Percentiles rank a stretch among this genome's conserved stretches.
Conservation (phyloP, 2,113 vertebrate species). For the Romanogobio albipinnatus region DNA sequence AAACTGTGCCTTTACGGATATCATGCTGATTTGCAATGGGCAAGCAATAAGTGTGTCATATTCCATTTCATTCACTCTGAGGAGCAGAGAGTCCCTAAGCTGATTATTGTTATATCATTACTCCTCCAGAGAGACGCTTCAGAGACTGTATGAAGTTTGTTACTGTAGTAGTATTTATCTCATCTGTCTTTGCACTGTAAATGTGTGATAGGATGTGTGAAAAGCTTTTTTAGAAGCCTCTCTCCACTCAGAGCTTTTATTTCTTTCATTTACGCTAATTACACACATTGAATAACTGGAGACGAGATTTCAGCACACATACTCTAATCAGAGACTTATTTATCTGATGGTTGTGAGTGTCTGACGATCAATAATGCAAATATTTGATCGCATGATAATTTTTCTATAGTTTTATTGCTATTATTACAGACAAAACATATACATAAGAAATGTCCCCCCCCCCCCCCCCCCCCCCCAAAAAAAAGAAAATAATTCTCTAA, state of each 20-base stretch:
- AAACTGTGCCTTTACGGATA: not conserved
- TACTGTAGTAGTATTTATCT: constrained; percentile 15
- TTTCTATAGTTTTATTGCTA: too few relatives aligned
- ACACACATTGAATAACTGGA: not conserved
- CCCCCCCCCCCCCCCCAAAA: too few relatives aligned
- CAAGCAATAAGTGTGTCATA: constrained; percentile 39
- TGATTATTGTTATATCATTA: constrained; percentile 38
- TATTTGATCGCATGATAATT: not conserved
- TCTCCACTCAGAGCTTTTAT: not conserved
- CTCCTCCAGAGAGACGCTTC: constrained; percentile 16
- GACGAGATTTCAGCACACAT: not conserved
- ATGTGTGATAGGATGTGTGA: not conserved
- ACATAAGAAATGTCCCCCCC: not conserved
- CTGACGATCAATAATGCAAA: not conserved
- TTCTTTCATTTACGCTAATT: constrained; percentile 7
- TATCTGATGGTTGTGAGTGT: not conserved
- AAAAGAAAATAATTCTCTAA: too few relatives aligned
- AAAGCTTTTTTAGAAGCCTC: not conserved
- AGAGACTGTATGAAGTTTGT: not conserved
- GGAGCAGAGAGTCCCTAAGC: constrained; percentile 37
- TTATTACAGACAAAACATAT: not conserved
- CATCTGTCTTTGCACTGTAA: constrained; percentile 25
- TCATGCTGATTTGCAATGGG: constrained; percentile 30
- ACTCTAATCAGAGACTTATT: not conserved
- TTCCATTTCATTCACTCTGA: constrained; percentile 38